These are phyloP conservation scores for Rotaria sp. DNA, from an alignment of 2,888 invertebrate genomes.

Conservation along the genomic window DNA sequence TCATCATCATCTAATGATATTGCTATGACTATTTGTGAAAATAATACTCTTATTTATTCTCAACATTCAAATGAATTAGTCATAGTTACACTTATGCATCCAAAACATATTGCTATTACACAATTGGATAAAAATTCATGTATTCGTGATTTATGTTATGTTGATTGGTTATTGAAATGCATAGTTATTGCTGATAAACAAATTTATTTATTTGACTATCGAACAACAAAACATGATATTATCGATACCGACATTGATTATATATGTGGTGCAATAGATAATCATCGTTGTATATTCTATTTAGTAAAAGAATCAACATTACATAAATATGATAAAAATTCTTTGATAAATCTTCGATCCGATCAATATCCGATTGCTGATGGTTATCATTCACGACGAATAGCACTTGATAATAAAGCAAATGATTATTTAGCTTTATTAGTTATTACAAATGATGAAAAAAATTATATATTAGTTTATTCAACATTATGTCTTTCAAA, in stretches of 20 bases:
- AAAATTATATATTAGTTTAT: background rate
- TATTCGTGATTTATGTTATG: background rate
- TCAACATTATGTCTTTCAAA: background rate
- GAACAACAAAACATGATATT: background rate
- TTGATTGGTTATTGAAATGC: background rate
- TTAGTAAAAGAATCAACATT: background rate
- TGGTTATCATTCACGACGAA: background rate
- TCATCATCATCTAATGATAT: background rate
- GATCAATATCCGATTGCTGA: background rate
- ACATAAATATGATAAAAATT: background rate
- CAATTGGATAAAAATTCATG: background rate
- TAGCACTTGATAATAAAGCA: background rate
- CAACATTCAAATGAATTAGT: background rate
- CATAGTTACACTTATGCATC: background rate
- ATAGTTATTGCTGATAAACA: background rate
- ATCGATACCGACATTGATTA: background rate
- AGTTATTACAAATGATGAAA: background rate
- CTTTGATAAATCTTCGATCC: background rate
- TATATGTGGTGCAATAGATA: background rate
- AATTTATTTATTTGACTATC: background rate
- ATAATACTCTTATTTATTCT: background rate
- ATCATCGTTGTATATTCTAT: background rate
- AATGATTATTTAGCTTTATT: background rate
- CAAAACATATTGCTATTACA: background rate
- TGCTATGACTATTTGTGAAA: background rate